Percentiles rank a stretch among this genome's conserved stretches.
Evolutionary conservation across 2,888 invertebrate genomes (phyloP).

Genomic region (Diaprepes abbreviatus): DNA sequence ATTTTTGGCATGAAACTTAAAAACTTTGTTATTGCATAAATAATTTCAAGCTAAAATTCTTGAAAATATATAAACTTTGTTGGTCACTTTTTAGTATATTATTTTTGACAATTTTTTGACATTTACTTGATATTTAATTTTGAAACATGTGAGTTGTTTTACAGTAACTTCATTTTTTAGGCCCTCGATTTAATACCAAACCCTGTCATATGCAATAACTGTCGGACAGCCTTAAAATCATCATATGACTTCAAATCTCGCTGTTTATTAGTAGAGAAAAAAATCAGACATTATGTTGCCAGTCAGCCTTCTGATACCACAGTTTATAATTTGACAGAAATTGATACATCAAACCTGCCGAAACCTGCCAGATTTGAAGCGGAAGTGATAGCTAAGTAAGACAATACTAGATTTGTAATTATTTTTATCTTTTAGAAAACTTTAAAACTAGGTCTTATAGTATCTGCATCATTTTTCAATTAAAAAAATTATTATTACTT

Average conservation of each 20-base stretch:
- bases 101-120: not conserved
- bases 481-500: too few relatives aligned
- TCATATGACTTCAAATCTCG: slow-evolving; percentile 57
- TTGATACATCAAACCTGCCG: slow-evolving; percentile 51
- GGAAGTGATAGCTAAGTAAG: slow-evolving; percentile 26
- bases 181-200: slow-evolving; percentile 58
- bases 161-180: slow-evolving; percentile 44
- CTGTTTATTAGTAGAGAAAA: slow-evolving; percentile 58
- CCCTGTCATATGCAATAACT: slow-evolving; percentile 57
- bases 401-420: slow-evolving; percentile 1
- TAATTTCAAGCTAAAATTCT: too few relatives aligned
- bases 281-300: slow-evolving; percentile 57
- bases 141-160: not conserved
- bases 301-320: slow-evolving; percentile 49
- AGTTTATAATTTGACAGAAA: slow-evolving; percentile 53
- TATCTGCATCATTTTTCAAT: too few relatives aligned
- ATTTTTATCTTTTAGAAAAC: not conserved
- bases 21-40: too few relatives aligned
- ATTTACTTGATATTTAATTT: too few relatives aligned
- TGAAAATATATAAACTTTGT: too few relatives aligned
- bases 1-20: not conserved
- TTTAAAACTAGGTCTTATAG: too few relatives aligned
- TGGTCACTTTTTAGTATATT: too few relatives aligned
- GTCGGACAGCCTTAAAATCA: slow-evolving; percentile 55
- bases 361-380: slow-evolving; percentile 40